Conservation (phyloP, 2,797 vertebrate genomes). For the Acridotheres tristis region DNA sequence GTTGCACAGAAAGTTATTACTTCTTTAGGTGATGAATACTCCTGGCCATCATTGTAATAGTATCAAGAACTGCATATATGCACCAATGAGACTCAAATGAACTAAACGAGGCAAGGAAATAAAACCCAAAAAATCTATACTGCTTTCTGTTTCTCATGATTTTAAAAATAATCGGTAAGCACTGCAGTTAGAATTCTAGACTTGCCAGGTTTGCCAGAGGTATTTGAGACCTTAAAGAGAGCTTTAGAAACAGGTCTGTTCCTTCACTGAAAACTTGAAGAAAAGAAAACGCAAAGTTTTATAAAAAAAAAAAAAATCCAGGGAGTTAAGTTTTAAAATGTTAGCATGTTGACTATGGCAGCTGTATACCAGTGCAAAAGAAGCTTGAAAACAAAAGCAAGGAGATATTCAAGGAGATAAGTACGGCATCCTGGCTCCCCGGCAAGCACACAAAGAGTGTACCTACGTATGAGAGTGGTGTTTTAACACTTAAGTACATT, state of each 20-base stretch:
- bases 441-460: not conserved
- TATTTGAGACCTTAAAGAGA: not conserved
- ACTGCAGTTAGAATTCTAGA: not conserved
- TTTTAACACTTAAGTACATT: not conserved
- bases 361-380: not conserved
- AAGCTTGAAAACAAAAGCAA: not conserved
- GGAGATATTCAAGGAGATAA: not conserved
- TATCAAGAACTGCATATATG: not conserved
- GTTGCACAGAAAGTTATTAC: not conserved
- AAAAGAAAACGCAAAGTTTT: not conserved
- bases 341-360: not conserved
- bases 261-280: slow-evolving; percentile 24
- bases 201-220: not conserved
- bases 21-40: not conserved
- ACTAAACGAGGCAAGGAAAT: not conserved
- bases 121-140: not conserved
- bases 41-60: not conserved
- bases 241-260: slow-evolving; percentile 14
- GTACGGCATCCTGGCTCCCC: not conserved
- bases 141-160: not conserved
- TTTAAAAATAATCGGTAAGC: not conserved
- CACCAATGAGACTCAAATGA: not conserved
- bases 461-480: fast-evolving
- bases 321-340: not conserved
- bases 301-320: not conserved